These are phyloP conservation scores for Megaceryle alcyon DNA, from an alignment of 2,797 vertebrate genomes.

Conservation along the genomic window DNA sequence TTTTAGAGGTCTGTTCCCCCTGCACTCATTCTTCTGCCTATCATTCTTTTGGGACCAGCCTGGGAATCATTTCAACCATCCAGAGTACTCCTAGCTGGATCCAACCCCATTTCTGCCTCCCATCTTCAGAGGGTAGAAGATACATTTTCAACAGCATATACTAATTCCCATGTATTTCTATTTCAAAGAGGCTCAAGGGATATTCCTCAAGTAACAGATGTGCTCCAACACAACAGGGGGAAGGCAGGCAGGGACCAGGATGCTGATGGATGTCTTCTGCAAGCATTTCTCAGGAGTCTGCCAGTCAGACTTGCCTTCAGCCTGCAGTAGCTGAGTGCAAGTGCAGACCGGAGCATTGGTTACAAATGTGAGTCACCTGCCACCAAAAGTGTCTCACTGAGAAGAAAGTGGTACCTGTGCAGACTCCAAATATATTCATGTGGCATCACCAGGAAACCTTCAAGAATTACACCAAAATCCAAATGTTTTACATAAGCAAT, in stretches of 20 bases:
- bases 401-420: background rate
- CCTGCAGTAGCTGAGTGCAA: background rate
- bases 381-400: fast-evolving
- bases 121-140: background rate
- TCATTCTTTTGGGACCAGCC: background rate
- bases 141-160: background rate
- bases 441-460: background rate
- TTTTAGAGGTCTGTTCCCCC: background rate
- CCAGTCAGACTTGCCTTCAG: background rate
- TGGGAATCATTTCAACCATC: background rate
- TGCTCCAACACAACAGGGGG: background rate
- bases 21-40: background rate
- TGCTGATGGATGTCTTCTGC: background rate
- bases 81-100: background rate
- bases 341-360: fast-evolving
- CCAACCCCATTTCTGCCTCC: background rate
- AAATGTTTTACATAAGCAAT: constrained; percentile 1
- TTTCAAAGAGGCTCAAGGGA: background rate
- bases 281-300: background rate
- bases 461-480: background rate
- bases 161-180: background rate
- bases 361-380: background rate
- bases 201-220: background rate
- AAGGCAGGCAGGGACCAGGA: background rate
- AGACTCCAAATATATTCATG: background rate